phyloP scores from a whole-genome alignment of 2,113 vertebrate species.

The Corydoras sp. region DNA sequence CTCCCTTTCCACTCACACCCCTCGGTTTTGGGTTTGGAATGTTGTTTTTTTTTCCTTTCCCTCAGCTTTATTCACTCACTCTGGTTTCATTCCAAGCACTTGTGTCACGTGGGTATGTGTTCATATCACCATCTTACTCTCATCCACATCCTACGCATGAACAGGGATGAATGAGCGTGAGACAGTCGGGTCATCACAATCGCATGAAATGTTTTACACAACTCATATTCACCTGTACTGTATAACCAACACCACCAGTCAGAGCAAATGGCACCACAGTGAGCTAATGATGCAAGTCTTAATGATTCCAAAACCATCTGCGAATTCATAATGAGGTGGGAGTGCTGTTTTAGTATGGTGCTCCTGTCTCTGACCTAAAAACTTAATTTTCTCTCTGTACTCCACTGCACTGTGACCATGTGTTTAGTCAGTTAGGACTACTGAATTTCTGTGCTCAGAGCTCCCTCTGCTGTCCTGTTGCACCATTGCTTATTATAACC shows the following conservation, averaged over 20 bases:
- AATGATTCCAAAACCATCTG: no score
- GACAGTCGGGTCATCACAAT: conserved; percentile 16
- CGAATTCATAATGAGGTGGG: no score
- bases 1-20: conserved; percentile 23
- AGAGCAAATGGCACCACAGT: conserved; percentile 60
- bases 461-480: conserved; percentile 53
- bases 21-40: conserved; percentile 9
- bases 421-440: no score
- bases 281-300: conserved; percentile 10
- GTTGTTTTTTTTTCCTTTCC: neutral
- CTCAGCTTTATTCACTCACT: conserved; percentile 9
- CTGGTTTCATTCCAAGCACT: conserved; percentile 17
- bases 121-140: conserved; percentile 14
- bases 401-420: no score
- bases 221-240: conserved; percentile 40
- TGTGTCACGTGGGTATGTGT: conserved; percentile 30
- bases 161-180: conserved; percentile 14
- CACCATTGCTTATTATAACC: no score
- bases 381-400: no score
- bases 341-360: no score
- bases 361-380: neutral
- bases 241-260: conserved; percentile 29
- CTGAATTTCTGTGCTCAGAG: conserved; percentile 8
- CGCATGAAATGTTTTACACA: conserved; percentile 56
- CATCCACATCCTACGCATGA: conserved; percentile 48